Percentiles rank a stretch among this genome's conserved stretches.
Conservation (phyloP, 2,113 vertebrate genomes). For the Lipophrys pholis region DNA sequence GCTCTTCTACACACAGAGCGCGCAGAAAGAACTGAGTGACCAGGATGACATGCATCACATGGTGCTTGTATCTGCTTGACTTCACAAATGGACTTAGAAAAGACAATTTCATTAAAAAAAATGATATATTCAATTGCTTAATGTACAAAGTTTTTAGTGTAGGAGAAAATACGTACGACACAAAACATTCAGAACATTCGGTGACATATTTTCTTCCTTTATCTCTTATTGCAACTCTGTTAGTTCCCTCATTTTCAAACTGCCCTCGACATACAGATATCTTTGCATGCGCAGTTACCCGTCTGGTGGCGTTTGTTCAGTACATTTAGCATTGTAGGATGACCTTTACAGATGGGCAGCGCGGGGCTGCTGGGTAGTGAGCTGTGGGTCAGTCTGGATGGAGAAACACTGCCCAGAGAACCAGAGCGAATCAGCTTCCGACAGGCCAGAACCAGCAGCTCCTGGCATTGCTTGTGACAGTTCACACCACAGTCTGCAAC, state of each 20-base stretch:
- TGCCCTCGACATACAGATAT: background rate
- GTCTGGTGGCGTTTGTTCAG: background rate
- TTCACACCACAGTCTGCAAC: conserved; percentile 94
- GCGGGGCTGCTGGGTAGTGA: conserved; percentile 94
- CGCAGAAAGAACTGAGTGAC: no score
- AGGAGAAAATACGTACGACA: no score
- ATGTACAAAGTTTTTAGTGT: no score
- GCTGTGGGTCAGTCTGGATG: conserved; percentile 81
- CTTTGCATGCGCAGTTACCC: background rate
- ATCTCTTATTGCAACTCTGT: background rate
- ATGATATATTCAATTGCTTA: no score
- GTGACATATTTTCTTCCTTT: no score
- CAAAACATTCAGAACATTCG: no score
- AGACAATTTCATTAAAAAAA: no score
- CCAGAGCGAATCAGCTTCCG: conserved; percentile 89
- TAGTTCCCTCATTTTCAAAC: background rate
- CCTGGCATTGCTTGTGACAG: conserved; percentile 97
- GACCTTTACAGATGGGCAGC: conserved; percentile 86
- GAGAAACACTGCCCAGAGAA: conserved; percentile 85
- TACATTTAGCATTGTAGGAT: background rate
- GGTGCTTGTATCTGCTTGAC: no score
- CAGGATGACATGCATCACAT: no score
- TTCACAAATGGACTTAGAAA: no score
- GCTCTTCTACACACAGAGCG: no score
- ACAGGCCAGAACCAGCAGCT: conserved; percentile 94